phyloP scores from a whole-genome alignment of 2,113 vertebrate species.

The Plecotus auritus region DNA sequence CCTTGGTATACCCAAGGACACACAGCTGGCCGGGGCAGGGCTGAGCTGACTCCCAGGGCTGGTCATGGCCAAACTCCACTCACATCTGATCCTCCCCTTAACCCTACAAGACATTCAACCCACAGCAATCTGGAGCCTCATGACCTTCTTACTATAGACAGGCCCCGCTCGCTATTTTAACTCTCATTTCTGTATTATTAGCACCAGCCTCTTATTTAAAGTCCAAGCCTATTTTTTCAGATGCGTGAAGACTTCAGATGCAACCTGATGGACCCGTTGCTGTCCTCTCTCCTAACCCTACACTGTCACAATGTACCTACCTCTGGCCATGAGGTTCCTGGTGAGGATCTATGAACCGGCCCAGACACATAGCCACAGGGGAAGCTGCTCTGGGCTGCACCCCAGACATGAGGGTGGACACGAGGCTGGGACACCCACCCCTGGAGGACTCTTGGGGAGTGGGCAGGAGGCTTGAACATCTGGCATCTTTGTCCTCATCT shows the following conservation, averaged over 20 bases:
- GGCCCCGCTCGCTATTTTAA: neutral
- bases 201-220: neutral
- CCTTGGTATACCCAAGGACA: neutral
- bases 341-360: neutral
- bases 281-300: neutral
- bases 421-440: too few relatives aligned
- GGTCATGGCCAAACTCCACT: neutral
- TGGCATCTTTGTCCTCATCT: neutral
- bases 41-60: neutral
- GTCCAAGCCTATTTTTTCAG: neutral
- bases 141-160: neutral
- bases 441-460: neutral
- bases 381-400: neutral
- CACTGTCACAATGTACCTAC: neutral
- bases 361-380: neutral
- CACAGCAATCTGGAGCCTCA: neutral
- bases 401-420: neutral
- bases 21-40: neutral
- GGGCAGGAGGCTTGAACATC: neutral
- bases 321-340: neutral
- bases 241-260: neutral
- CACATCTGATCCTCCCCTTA: neutral
- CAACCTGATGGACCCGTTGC: neutral
- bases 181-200: neutral
- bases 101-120: neutral